Conservation (phyloP, 2,888 invertebrate genomes). For the Xanthia icteritia region DNA sequence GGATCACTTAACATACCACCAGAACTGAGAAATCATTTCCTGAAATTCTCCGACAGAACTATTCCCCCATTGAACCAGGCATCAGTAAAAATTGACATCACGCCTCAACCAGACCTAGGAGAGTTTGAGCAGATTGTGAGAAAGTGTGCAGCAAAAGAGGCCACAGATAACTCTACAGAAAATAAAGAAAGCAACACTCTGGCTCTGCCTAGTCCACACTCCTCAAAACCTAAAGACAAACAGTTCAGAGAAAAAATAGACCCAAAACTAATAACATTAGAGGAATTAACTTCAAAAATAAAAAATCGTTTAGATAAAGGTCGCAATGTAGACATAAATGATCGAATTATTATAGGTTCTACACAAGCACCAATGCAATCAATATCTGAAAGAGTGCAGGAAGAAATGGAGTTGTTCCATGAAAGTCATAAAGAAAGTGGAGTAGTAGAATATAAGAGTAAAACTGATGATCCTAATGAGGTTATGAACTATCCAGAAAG, state of each 20-base stretch:
- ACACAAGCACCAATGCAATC: slow-evolving; percentile 54
- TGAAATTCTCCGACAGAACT: slow-evolving; percentile 92
- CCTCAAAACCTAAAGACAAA: slow-evolving; percentile 38
- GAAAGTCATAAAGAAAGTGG: slow-evolving; percentile 64
- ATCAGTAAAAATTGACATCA: slow-evolving; percentile 81
- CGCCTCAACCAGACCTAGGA: slow-evolving; percentile 77
- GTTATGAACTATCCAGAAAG: slow-evolving; percentile 89
- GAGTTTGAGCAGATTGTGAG: slow-evolving; percentile 88
- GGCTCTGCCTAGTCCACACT: slow-evolving; percentile 34
- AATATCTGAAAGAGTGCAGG: slow-evolving; percentile 65
- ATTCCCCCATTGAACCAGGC: slow-evolving; percentile 84
- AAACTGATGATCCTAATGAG: slow-evolving; percentile 68
- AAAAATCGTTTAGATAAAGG: slow-evolving; percentile 81
- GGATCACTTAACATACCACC: slow-evolving; percentile 88
- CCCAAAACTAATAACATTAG: slow-evolving; percentile 78
- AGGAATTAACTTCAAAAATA: slow-evolving; percentile 81
- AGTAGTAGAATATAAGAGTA: slow-evolving; percentile 72
- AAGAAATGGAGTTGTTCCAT: slow-evolving; percentile 74
- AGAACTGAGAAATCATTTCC: slow-evolving; percentile 90
- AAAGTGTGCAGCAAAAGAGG: slow-evolving; percentile 80
- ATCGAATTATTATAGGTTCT: slow-evolving; percentile 80
- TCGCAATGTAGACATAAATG: slow-evolving; percentile 76
- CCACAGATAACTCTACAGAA: slow-evolving; percentile 27
- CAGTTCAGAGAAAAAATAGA: slow-evolving; percentile 64
- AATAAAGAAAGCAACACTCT: slow-evolving; percentile 34